Conservation (phyloP, 2,888 invertebrate species). For the Drosophila mulleri region DNA sequence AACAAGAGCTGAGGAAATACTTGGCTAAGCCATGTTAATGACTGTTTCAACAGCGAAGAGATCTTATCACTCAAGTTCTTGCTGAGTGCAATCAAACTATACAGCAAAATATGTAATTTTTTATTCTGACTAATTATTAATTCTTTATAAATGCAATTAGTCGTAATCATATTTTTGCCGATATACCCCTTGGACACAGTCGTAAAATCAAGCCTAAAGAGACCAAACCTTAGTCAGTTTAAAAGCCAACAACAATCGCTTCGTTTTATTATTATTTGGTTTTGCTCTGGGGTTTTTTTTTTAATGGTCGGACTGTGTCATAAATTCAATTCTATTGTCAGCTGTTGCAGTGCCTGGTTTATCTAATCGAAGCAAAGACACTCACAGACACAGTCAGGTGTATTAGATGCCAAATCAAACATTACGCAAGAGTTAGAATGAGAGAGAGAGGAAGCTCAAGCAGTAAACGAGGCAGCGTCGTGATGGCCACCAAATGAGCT, state of each 20-base stretch:
- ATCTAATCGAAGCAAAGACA: slow-evolving; percentile 47
- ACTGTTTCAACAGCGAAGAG: background rate
- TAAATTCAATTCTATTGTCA: slow-evolving; percentile 48
- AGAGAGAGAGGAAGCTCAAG: slow-evolving; percentile 32
- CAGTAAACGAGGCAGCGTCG: slow-evolving; percentile 15
- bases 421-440: slow-evolving; percentile 47
- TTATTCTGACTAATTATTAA: background rate
- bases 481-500: slow-evolving; percentile 47
- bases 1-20: slow-evolving; percentile 23
- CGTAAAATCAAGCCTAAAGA: background rate
- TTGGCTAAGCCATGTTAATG: slow-evolving; percentile 3
- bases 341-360: slow-evolving; percentile 20
- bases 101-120: background rate
- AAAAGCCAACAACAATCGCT: slow-evolving; percentile 9
- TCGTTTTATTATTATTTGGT: slow-evolving; percentile 4
- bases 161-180: background rate
- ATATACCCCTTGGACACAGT: background rate
- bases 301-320: slow-evolving; percentile 19
- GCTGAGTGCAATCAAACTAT: background rate
- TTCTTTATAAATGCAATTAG: background rate
- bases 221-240: background rate
- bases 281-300: slow-evolving; percentile 1
- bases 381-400: slow-evolving; percentile 9
- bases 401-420: slow-evolving; percentile 44
- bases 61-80: background rate